Evolutionary conservation across 2,888 invertebrate genomes (phyloP).

Genomic region (Athalia cordata): DNA sequence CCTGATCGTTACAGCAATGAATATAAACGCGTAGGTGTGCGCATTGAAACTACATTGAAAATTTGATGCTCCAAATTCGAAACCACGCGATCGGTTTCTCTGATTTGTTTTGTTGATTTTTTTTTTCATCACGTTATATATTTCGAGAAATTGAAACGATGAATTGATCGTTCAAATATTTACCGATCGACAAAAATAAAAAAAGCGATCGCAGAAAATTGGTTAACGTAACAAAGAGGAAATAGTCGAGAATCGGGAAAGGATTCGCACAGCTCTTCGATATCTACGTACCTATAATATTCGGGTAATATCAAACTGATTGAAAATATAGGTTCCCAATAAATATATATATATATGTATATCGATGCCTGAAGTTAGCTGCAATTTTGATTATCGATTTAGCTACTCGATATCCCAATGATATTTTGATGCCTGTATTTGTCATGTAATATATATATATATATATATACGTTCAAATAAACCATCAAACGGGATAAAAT

Average conservation of each 20-base stretch:
- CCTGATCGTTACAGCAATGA: too few relatives aligned
- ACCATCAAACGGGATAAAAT: too few relatives aligned
- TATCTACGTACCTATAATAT: neutral
- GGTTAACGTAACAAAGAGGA: neutral
- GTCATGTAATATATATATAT: too few relatives aligned
- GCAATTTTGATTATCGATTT: constrained; percentile 31
- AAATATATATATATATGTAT: constrained; percentile 29
- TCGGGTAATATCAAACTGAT: constrained; percentile 37
- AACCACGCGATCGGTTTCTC: constrained; percentile 24
- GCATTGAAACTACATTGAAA: neutral
- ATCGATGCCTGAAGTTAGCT: neutral
- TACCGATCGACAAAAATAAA: neutral
- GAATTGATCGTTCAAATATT: neutral
- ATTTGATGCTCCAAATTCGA: constrained; percentile 18
- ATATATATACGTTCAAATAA: neutral
- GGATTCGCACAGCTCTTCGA: too few relatives aligned
- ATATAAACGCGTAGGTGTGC: too few relatives aligned
- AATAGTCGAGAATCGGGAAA: neutral
- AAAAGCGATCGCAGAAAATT: neutral
- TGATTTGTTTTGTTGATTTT: neutral
- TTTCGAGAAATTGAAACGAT: too few relatives aligned
- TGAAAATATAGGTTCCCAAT: constrained; percentile 42
- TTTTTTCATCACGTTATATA: too few relatives aligned
- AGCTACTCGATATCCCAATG: neutral
- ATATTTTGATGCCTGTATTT: neutral